Conservation (phyloP, 2,797 vertebrate species). For the Pyrocephalus nanus region DNA sequence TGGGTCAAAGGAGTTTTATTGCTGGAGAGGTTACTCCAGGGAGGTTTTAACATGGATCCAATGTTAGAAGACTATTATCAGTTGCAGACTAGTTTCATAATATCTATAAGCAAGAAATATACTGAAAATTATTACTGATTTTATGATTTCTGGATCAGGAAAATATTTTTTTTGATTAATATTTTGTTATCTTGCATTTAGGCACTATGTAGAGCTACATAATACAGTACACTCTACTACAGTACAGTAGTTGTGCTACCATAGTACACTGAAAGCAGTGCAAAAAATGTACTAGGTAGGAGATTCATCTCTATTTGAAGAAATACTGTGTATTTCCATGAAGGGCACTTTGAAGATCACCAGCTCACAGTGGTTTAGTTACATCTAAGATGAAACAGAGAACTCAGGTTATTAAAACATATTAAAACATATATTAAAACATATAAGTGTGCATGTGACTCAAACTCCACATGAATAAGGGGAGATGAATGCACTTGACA, state of each 20-base stretch:
- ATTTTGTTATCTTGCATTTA: background rate
- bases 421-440: background rate
- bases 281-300: background rate
- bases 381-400: background rate
- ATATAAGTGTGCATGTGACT: background rate
- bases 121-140: background rate
- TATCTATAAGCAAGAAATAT: background rate
- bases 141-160: background rate
- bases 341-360: background rate
- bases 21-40: constrained; percentile 72
- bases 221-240: background rate
- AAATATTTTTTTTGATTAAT: background rate
- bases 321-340: background rate
- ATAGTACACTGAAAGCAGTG: background rate
- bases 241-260: background rate
- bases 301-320: background rate
- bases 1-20: constrained; percentile 67
- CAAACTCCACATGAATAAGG: background rate
- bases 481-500: background rate
- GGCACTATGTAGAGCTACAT: background rate
- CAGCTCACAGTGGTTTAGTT: background rate
- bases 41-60: constrained; percentile 50
- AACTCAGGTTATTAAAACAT: background rate
- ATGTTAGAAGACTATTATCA: constrained; percentile 40
- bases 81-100: constrained; percentile 32